phyloP scores from a whole-genome alignment of 1,140 invertebrate genomes.

The Drosophila pandora region DNA sequence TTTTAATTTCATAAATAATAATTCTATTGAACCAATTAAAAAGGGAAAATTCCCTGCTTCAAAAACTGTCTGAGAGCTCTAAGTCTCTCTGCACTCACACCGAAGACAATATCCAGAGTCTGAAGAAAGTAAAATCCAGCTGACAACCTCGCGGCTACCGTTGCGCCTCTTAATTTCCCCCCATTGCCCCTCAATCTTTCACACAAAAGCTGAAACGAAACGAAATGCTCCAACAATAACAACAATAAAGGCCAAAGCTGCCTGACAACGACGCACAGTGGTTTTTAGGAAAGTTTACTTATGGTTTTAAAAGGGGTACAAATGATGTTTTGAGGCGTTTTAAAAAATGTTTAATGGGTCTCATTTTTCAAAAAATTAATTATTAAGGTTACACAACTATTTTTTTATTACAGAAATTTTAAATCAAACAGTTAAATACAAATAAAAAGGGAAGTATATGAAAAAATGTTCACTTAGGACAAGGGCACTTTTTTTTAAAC shows the following conservation, averaged over 20 bases:
- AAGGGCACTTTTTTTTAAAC: too few relatives aligned
- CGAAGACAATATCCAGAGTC: slow-evolving; percentile 33
- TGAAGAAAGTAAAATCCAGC: slow-evolving; percentile 74
- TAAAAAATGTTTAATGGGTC: neutral
- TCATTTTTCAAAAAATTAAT: neutral
- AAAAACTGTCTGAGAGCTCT: neutral
- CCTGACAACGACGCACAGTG: slow-evolving; percentile 37
- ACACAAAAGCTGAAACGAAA: slow-evolving; percentile 47
- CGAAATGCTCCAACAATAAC: slow-evolving; percentile 42
- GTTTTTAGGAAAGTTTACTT: neutral
- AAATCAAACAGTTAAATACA: too few relatives aligned
- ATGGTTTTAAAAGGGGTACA: neutral
- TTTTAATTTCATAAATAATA: neutral
- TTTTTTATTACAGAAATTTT: too few relatives aligned
- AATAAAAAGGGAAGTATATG: neutral
- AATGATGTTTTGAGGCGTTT: neutral
- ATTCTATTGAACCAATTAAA: slow-evolving; percentile 1
- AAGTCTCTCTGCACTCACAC: neutral
- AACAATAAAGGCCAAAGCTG: slow-evolving; percentile 59
- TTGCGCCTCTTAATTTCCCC: slow-evolving; percentile 50
- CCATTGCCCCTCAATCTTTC: slow-evolving; percentile 29
- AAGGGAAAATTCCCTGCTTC: neutral
- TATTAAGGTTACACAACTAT: too few relatives aligned
- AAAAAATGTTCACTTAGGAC: neutral
- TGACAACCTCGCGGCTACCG: slow-evolving; percentile 54